Evolutionary conservation across 2,113 vertebrate species (phyloP).

Genomic region (Passer montanus): DNA sequence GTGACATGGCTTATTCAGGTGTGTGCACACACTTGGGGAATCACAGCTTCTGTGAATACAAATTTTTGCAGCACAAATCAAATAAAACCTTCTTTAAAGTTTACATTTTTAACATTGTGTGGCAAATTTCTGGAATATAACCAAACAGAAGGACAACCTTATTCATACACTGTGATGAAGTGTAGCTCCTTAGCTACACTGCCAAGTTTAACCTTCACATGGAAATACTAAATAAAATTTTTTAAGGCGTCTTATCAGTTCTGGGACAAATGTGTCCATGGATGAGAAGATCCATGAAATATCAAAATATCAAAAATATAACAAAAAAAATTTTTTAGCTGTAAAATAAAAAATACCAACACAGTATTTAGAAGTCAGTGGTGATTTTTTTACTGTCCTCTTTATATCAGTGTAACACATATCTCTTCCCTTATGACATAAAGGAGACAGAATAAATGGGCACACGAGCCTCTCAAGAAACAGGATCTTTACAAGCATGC

Average conservation of each 20-base stretch:
- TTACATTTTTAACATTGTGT: background rate
- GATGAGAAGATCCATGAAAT: background rate
- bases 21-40: background rate
- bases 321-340: background rate
- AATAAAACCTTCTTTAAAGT: background rate
- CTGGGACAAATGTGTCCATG: background rate
- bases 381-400: background rate
- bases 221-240: background rate
- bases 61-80: background rate
- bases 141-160: background rate
- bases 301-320: background rate
- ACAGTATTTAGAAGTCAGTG: background rate
- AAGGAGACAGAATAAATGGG: background rate
- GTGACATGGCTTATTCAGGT: background rate
- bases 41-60: background rate
- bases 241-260: background rate
- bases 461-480: background rate
- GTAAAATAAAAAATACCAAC: background rate
- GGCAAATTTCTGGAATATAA: background rate
- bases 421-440: background rate
- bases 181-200: background rate
- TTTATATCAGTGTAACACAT: background rate
- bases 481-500: background rate
- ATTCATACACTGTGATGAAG: rapidly evolving
- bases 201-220: background rate